Percentiles rank a stretch among this genome's conserved stretches.
Evolutionary conservation across 1,140 invertebrate genomes (phyloP).

Genomic region (Penaeus vannamei): DNA sequence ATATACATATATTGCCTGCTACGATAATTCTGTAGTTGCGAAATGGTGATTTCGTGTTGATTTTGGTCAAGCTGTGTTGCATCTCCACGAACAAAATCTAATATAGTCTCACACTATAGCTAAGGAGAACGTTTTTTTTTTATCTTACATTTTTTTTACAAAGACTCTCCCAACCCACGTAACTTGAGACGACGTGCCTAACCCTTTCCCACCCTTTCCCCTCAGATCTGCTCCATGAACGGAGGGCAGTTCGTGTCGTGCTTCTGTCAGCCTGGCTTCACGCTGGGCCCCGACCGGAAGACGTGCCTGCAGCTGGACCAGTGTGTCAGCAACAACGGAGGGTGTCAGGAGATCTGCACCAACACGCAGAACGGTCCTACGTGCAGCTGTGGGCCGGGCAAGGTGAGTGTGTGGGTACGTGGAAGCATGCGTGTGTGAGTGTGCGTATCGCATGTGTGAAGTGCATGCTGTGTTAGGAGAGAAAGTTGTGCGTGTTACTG

Average conservation of each 20-base stretch:
- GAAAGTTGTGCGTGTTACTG: not conserved
- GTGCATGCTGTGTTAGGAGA: not conserved
- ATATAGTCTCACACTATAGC: too few relatives aligned
- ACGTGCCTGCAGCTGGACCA: constrained; percentile 75
- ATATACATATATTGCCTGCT: too few relatives aligned
- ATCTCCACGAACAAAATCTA: too few relatives aligned
- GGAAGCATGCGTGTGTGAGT: not conserved
- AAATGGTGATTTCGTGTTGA: too few relatives aligned
- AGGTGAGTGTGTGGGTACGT: constrained; percentile 22
- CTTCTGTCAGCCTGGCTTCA: constrained; percentile 82
- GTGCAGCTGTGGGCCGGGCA: constrained; percentile 75
- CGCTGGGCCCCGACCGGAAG: constrained; percentile 85
- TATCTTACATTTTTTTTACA: too few relatives aligned
- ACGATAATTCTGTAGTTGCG: too few relatives aligned
- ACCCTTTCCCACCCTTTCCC: not conserved
- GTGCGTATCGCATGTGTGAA: not conserved
- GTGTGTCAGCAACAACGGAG: constrained; percentile 69
- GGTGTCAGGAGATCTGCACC: constrained; percentile 70
- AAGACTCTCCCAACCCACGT: too few relatives aligned
- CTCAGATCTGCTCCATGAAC: constrained; percentile 81
- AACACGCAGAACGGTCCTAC: constrained; percentile 73
- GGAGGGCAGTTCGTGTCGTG: constrained; percentile 82
- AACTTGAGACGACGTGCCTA: not conserved
- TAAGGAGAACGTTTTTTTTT: too few relatives aligned
- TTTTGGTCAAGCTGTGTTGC: too few relatives aligned